phyloP scores from a whole-genome alignment of 2,113 vertebrate genomes.

The Pelobates fuscus region DNA sequence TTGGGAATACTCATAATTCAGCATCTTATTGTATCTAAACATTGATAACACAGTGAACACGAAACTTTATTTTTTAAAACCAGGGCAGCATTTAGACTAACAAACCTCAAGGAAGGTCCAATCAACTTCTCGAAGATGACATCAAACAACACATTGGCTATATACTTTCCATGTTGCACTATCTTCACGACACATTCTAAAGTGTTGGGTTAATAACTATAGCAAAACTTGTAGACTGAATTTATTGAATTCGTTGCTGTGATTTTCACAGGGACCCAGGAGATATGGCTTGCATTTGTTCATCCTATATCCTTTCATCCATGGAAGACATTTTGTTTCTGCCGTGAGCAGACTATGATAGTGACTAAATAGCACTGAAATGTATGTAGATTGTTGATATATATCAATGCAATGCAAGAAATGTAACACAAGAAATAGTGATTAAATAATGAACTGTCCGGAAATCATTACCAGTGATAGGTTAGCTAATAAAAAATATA shows the following conservation, averaged over 20 bases:
- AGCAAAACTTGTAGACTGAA: slow-evolving; percentile 34
- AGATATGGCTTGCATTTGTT: slow-evolving; percentile 37
- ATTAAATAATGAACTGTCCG: slow-evolving; percentile 37
- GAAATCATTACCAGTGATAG: slow-evolving; percentile 28
- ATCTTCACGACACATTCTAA: slow-evolving; percentile 30
- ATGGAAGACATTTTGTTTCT: slow-evolving; percentile 48
- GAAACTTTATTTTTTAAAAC: neutral
- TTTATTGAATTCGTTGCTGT: slow-evolving; percentile 16
- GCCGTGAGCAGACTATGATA: slow-evolving; percentile 37
- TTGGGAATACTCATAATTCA: neutral
- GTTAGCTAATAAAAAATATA: neutral
- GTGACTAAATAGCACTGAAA: slow-evolving; percentile 47
- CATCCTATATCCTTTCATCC: slow-evolving; percentile 45
- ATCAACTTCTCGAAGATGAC: slow-evolving; percentile 1
- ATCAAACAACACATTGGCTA: neutral
- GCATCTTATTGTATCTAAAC: neutral
- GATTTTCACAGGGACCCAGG: slow-evolving; percentile 32
- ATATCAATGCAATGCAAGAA: slow-evolving; percentile 48
- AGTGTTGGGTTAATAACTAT: slow-evolving; percentile 34
- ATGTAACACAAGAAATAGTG: slow-evolving; percentile 41
- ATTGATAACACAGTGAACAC: slow-evolving; percentile 3
- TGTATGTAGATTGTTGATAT: slow-evolving; percentile 50
- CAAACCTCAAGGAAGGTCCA: neutral
- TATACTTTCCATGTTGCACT: slow-evolving; percentile 35
- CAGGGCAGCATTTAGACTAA: slow-evolving; percentile 9